Evolutionary conservation across 2,113 vertebrate species (phyloP).

Genomic region (Syngnathoides biaculeatus): DNA sequence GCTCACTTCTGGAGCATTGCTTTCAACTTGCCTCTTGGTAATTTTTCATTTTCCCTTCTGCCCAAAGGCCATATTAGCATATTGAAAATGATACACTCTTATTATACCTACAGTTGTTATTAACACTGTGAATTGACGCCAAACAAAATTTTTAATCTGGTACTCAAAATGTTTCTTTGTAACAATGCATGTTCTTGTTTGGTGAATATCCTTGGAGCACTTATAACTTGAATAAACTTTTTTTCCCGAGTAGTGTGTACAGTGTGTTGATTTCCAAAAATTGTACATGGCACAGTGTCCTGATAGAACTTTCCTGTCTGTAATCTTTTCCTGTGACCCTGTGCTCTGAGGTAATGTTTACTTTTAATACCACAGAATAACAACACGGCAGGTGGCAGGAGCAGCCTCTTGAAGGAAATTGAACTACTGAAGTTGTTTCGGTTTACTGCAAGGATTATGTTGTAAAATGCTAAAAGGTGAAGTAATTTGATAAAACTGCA

Average conservation of each 20-base stretch:
- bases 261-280: too few relatives aligned
- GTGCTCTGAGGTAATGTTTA: background rate
- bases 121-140: constrained; percentile 15
- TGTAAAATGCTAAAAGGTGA: background rate
- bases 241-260: too few relatives aligned
- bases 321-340: constrained; percentile 11
- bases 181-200: too few relatives aligned
- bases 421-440: background rate
- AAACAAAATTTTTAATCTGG: background rate
- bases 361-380: background rate
- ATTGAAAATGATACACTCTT: constrained; percentile 40
- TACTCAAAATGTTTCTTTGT: too few relatives aligned
- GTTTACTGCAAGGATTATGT: background rate
- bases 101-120: constrained; percentile 16
- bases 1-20: constrained; percentile 35
- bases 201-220: too few relatives aligned
- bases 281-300: too few relatives aligned
- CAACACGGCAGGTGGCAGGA: background rate
- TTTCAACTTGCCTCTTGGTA: constrained; percentile 41
- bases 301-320: background rate
- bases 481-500: background rate
- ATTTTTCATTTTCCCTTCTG: constrained; percentile 29
- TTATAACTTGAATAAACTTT: too few relatives aligned
- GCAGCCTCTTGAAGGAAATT: background rate
- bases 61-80: constrained; percentile 66